phyloP scores from a whole-genome alignment of 2,888 invertebrate genomes.

The Embidobia sp. region DNA sequence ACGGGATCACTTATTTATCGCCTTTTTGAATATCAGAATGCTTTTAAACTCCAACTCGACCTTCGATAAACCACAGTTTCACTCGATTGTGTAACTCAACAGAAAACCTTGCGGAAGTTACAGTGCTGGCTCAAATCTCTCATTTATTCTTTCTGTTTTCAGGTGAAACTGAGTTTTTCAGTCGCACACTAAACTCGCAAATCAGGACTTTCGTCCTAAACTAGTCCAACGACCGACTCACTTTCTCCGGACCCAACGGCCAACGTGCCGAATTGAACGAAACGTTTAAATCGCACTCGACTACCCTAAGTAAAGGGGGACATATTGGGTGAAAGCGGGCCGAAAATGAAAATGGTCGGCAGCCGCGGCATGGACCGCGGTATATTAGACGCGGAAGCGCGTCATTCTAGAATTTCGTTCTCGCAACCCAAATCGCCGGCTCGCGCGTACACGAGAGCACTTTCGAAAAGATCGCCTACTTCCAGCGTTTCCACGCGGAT shows the following conservation, averaged over 20 bases:
- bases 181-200: constrained; percentile 11
- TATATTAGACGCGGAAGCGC: constrained; percentile 49
- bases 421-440: constrained; percentile 71
- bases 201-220: constrained; percentile 51
- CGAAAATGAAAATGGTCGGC: constrained; percentile 72
- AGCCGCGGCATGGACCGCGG: constrained; percentile 43
- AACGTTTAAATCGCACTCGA: constrained; percentile 18
- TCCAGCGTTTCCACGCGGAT: constrained; percentile 67
- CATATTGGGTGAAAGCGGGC: constrained; percentile 77
- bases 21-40: neutral
- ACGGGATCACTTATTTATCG: neutral
- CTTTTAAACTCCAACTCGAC: neutral
- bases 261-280: constrained; percentile 29
- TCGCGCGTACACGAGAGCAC: constrained; percentile 63
- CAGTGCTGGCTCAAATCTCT: too few relatives aligned
- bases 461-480: constrained; percentile 68
- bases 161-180: constrained; percentile 27
- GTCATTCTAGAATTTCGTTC: constrained; percentile 72
- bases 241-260: constrained; percentile 42
- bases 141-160: neutral
- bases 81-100: too few relatives aligned
- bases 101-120: too few relatives aligned
- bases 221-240: constrained; percentile 56
- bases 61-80: neutral
- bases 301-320: constrained; percentile 60